Evolutionary conservation across 2,888 invertebrate genomes (phyloP).

Genomic region (Cephus nigrinus): DNA sequence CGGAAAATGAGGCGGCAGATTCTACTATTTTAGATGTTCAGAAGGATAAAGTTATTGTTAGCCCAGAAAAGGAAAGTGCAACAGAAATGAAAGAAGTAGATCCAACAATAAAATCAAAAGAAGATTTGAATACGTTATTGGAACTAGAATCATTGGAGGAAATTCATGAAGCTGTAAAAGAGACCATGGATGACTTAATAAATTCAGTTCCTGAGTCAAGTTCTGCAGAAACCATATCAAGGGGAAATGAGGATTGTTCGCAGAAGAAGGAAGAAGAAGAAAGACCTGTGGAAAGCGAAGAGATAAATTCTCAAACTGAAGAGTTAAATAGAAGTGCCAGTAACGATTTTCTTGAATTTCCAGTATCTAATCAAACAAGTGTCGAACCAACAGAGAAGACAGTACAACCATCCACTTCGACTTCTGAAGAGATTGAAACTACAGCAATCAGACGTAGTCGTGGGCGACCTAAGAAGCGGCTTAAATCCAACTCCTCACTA

Average conservation of each 20-base stretch:
- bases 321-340: background rate
- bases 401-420: background rate
- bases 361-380: background rate
- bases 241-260: background rate
- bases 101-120: background rate
- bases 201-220: background rate
- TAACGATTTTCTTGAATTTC: too few species aligned
- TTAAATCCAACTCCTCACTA: background rate
- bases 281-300: background rate
- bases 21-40: background rate
- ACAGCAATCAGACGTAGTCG: background rate
- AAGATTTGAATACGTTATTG: background rate
- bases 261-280: background rate
- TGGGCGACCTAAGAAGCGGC: background rate
- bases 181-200: background rate
- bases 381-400: background rate
- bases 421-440: background rate
- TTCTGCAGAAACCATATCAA: background rate
- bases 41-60: background rate
- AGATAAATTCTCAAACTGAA: background rate
- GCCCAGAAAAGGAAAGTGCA: background rate
- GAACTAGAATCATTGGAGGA: constrained; percentile 3
- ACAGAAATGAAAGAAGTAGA: background rate
- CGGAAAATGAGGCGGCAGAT: background rate
- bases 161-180: background rate